Conservation (phyloP, 2,888 invertebrate genomes). For the Choristoneura rosaceana region DNA sequence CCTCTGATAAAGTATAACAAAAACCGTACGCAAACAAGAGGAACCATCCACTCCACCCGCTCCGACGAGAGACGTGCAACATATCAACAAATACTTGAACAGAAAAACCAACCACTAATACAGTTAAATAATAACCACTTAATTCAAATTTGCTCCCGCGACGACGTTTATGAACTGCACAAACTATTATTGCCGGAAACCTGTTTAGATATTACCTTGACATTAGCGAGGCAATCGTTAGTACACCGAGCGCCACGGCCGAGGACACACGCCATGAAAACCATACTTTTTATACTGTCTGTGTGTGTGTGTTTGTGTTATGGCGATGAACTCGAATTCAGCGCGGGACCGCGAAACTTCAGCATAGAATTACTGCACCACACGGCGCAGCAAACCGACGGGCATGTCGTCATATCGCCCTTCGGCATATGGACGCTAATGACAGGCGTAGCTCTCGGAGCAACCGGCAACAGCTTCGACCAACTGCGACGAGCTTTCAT, state of each 20-base stretch:
- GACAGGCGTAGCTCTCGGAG: slow-evolving; percentile 75
- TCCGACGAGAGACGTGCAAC: slow-evolving; percentile 1
- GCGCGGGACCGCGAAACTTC: slow-evolving; percentile 73
- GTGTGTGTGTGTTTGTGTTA: slow-evolving; percentile 65
- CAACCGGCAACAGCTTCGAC: slow-evolving; percentile 66
- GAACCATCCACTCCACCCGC: slow-evolving; percentile 3
- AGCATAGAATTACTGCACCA: slow-evolving; percentile 75
- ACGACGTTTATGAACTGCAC: slow-evolving; percentile 1
- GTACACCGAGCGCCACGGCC: slow-evolving; percentile 60
- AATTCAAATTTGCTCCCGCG: neutral
- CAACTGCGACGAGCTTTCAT: slow-evolving; percentile 69
- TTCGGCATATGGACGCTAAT: slow-evolving; percentile 82
- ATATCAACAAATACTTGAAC: slow-evolving; percentile 6
- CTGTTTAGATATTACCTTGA: slow-evolving; percentile 52
- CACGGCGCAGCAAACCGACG: slow-evolving; percentile 68
- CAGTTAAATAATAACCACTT: neutral
- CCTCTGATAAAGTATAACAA: slow-evolving; percentile 10
- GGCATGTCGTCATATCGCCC: slow-evolving; percentile 79
- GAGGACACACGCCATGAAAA: slow-evolving; percentile 61
- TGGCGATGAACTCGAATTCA: slow-evolving; percentile 65
- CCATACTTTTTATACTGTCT: slow-evolving; percentile 57
- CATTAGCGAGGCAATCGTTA: slow-evolving; percentile 64
- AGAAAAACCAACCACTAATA: slow-evolving; percentile 1
- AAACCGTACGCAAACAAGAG: slow-evolving; percentile 11
- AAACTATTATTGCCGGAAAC: slow-evolving; percentile 33